phyloP scores from a whole-genome alignment of 2,888 invertebrate genomes.

The Orthosia gothica region DNA sequence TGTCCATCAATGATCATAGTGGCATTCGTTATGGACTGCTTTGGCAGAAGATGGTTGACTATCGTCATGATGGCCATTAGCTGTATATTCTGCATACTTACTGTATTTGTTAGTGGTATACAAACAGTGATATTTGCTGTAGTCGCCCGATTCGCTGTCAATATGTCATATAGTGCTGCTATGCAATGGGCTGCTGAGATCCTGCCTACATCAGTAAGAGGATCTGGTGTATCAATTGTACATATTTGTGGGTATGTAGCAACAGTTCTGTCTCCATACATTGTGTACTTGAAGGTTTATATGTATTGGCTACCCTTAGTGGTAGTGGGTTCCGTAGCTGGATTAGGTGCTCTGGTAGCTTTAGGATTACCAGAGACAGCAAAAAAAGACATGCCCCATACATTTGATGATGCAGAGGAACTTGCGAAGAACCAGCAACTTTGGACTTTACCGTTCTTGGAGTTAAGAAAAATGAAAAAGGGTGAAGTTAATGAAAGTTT shows the following conservation, averaged over 20 bases:
- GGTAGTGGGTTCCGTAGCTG: slow-evolving; percentile 47
- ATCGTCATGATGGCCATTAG: slow-evolving; percentile 71
- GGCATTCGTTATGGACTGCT: slow-evolving; percentile 79
- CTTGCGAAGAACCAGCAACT: slow-evolving; percentile 61
- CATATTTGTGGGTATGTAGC: slow-evolving; percentile 80
- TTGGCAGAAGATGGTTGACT: slow-evolving; percentile 80
- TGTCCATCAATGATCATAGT: slow-evolving; percentile 78
- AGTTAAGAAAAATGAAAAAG: slow-evolving; percentile 47
- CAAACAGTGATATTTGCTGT: slow-evolving; percentile 77
- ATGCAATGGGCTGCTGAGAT: slow-evolving; percentile 82
- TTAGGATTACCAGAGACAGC: slow-evolving; percentile 72
- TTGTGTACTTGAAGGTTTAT: slow-evolving; percentile 58
- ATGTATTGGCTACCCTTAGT: slow-evolving; percentile 62
- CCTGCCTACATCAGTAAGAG: slow-evolving; percentile 80
- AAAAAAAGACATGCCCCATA: slow-evolving; percentile 70
- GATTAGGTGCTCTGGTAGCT: slow-evolving; percentile 55
- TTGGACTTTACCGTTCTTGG: slow-evolving; percentile 66
- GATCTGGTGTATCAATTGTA: slow-evolving; percentile 77
- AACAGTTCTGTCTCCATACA: slow-evolving; percentile 76
- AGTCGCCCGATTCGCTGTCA: slow-evolving; percentile 79
- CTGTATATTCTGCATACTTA: slow-evolving; percentile 75
- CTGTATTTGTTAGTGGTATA: slow-evolving; percentile 74
- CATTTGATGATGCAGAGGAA: slow-evolving; percentile 59
- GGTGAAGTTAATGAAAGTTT: slow-evolving; percentile 49
- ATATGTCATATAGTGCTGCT: slow-evolving; percentile 75